These are phyloP conservation scores for Sphyrna mokarran DNA, from an alignment of 2,113 vertebrate species.

Conservation along the genomic window DNA sequence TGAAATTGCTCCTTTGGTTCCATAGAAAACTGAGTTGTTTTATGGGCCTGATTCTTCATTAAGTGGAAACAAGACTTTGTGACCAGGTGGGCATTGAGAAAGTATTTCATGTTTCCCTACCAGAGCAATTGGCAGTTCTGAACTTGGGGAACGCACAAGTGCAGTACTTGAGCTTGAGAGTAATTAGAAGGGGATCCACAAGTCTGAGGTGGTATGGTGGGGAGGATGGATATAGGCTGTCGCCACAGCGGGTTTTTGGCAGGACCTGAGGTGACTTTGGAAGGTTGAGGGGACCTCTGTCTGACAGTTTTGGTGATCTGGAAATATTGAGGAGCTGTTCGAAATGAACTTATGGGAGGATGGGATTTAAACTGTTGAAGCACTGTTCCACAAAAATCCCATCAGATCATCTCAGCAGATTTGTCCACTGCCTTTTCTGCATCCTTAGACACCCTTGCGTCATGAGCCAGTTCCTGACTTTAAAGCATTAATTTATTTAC, in stretches of 20 bases:
- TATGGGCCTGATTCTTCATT: neutral
- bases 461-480: neutral
- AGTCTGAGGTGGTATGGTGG: neutral
- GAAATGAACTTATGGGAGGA: neutral
- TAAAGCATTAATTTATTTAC: neutral
- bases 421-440: neutral
- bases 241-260: neutral
- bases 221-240: neutral
- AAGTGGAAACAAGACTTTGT: neutral
- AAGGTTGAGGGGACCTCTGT: neutral
- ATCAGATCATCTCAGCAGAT: neutral
- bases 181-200: neutral
- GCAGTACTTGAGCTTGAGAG: too few relatives aligned
- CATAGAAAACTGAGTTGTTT: neutral
- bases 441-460: neutral
- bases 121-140: neutral
- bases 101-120: neutral
- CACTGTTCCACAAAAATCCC: neutral
- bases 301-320: neutral
- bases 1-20: neutral
- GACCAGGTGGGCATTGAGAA: neutral
- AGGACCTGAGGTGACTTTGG: neutral
- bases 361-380: neutral
- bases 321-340: neutral
- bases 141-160: neutral